A percentile compares a stretch with the other conserved stretches of the same genome.
Conservation (phyloP, 2,888 invertebrate species). For the Plagiodera versicolora region DNA sequence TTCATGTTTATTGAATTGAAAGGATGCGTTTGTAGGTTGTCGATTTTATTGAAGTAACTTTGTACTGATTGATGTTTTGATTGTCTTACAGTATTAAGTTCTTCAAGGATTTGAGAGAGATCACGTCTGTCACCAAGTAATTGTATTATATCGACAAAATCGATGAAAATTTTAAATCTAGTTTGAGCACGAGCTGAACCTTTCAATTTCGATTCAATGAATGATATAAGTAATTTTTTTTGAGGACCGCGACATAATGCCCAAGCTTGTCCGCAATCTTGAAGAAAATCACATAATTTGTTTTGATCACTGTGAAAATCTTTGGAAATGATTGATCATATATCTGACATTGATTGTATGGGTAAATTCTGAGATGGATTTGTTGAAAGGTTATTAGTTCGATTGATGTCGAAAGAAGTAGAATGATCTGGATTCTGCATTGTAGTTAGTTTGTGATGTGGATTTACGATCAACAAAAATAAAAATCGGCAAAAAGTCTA, state of each 20-base stretch:
- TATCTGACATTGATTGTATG: not conserved
- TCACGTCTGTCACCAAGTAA: not conserved
- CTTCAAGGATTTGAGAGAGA: too few relatives aligned
- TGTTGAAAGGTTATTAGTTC: not conserved
- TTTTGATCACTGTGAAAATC: constrained; percentile 2
- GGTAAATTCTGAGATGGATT: not conserved
- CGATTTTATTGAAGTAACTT: not conserved
- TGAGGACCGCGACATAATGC: not conserved
- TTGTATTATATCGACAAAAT: not conserved
- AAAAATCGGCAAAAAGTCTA: too few relatives aligned
- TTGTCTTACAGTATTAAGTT: not conserved
- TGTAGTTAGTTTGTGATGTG: too few relatives aligned
- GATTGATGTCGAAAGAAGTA: too few relatives aligned
- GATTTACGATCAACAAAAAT: too few relatives aligned
- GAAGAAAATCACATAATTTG: not conserved
- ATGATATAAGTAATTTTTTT: not conserved
- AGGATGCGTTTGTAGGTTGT: not conserved
- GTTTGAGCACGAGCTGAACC: not conserved
- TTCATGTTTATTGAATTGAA: constrained; percentile 3
- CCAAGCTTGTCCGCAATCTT: not conserved
- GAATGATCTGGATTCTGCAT: too few relatives aligned
- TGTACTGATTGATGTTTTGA: not conserved
- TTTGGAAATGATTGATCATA: not conserved
- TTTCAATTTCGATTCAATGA: not conserved
- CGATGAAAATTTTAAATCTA: not conserved